Base-by-base conservation (phyloP, 2,888 invertebrate genomes). In the Trichogramma evanescens region DNA sequence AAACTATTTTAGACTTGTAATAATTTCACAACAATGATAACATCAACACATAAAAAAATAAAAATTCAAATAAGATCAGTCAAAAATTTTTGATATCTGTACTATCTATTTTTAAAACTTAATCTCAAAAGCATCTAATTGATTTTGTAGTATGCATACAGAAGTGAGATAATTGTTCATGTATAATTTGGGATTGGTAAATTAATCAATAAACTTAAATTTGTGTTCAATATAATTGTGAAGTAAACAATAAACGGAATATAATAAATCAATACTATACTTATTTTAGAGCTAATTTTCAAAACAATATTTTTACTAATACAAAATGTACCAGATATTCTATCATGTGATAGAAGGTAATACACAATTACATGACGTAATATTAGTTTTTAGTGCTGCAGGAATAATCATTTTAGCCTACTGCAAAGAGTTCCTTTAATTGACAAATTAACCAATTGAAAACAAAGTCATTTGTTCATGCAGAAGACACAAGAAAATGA, bases 391-490 rank as follows among this genome's bases (percentile, higher is more conserved):
- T 45, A 38, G 61, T 64, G 57, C 59, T 59, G 9, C 57, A 62
- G 61, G 57, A 59, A 59, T 55, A 56, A 64, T 62, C 52, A 64
- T 59, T 52, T 44, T 59, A 62, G 61, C 49, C 59, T 61, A 59
- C 43, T 26, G 9, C 56, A 60, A 50, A 53, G 53, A 62, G 55
- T 57, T 49, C 51, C 56, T 62, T 60, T 60, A 64, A 64, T 59
- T 60, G 59, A 56, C 57, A 64, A 58, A 58, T 64, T 62, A 62
- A 58, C 39, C 59, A 62, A 64, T 59, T 64, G 55, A 50, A 57
- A 64, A 60, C 55, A 62, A 59, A 63, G 61, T 61, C 54, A 61
- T 61, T 10, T 51, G 9, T 54, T n/a, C 63, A 63, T 63, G 63
- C 63, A 63, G 48, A 64, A 59, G 59, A 60, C 52, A n/a, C 54